Base-by-base conservation (phyloP, 1,140 invertebrate species). In the Pachyrhynchus sulphureomaculatus region DNA sequence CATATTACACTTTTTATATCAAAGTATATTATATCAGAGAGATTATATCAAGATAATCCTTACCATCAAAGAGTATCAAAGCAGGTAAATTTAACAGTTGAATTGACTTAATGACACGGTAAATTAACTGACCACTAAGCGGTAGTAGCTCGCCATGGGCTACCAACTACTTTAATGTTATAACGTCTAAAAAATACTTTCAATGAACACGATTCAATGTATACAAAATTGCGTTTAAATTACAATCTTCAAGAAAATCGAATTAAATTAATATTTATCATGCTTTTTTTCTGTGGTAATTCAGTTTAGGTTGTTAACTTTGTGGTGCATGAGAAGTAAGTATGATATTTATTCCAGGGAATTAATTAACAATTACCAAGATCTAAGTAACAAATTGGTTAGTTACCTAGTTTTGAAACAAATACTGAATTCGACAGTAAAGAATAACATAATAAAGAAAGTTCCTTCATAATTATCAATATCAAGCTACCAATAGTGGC, bases 161-260 rank as follows among this genome's bases (percentile, higher is more conserved):
- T 42, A 59, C 34, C 48, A 34, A 47, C 57, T 15, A 42, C 57
- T 51, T 59, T 51, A 51, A 59, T 51, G 37, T 15, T 34, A 23
- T 15, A 48, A 42, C 15, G 37, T 32, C 33, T 21, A 59, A 57
- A 59, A 59, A 59, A 59, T 24, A 10, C 6, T 59, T 42, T 59
- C 45, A 52, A 29, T 36, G 21, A 49, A 58, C 32, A 29, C 45
- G 42, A 49, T 49, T 58, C 55, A 49, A 58, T 58, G 55, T 58
- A n/a, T n/a, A 58, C 55, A 29, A 58, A 58, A 49, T 63, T 63
- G 44, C 61, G 61, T 63, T 63, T 63, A 63, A 57, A 57, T 63
- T 63, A 63, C 53, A 63, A 56, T 56, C 53, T 56, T 56, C 53
- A 45, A 45, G 41, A 56, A 56, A 56, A 54, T 54, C 51, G 36